Evolutionary conservation across 2,797 vertebrate genomes (phyloP), one percentile per base, ranked within the genome.

Genomic region (Gymnoscopelus microlampas): DNA sequence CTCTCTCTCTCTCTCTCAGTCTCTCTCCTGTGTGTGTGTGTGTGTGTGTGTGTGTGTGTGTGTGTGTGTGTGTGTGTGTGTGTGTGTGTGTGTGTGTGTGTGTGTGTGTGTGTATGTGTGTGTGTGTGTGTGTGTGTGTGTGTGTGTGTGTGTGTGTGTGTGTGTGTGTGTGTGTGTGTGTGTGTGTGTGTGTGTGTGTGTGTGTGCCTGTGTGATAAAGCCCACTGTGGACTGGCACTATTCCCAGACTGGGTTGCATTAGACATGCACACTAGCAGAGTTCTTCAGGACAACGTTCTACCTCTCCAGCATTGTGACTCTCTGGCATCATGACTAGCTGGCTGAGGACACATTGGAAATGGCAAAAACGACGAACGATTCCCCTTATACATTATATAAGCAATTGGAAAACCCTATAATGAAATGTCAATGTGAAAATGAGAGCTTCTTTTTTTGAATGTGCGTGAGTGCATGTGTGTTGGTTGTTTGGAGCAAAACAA

Each of bases 181-280:
- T 88, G 86, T 85, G 66, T 68, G 53, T 63, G 75, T 71, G 77
- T 88, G 78, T 87, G 83, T 71, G 85, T 81, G 83, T 82, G 84
- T 84, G 76, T 70, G 73, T 88, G 87, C 88, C 82, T 87, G 83
- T 81, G 76, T 88, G 86, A 87, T 89, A 85, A 91, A 91, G 83
- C 86, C 87, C 87, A 87, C 82, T 90, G 90, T 88, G 87, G 87
- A 90, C 90, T 91, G 90, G 91, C 90, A 89, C 84, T 87, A 85
- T 87, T 92, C 90, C 90, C 91, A 91, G 90, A 91, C 86, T 84
- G 88, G 79, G 80, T 85, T 88, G 87, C 87, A 91, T 90, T 91
- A 91, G 88, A 90, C 86, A 90, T 91, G 88, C 88, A 90, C 90
- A 90, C 89, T 79, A 88, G 86, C 84, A 85, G 80, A 87, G 89